phyloP scores from a whole-genome alignment of 2,888 invertebrate species.

The Oligia strigilis region DNA sequence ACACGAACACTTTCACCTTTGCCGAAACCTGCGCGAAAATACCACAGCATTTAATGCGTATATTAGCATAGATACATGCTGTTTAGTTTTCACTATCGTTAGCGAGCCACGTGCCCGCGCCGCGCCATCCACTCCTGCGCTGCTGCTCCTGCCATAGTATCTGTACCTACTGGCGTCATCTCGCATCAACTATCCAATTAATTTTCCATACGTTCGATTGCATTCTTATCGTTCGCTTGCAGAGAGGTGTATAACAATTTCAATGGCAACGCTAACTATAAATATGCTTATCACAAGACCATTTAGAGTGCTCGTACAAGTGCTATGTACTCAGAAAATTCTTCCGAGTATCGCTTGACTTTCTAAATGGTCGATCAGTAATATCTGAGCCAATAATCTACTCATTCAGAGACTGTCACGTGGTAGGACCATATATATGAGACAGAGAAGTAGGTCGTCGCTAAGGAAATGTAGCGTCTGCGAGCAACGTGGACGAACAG shows the following conservation, averaged over 20 bases:
- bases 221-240: constrained; percentile 57
- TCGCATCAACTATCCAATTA: constrained; percentile 49
- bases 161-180: constrained; percentile 23
- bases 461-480: background rate
- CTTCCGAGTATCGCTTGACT: constrained; percentile 37
- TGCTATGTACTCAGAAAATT: constrained; percentile 29
- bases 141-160: constrained; percentile 16
- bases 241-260: constrained; percentile 51
- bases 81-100: constrained; percentile 72
- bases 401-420: constrained; percentile 1
- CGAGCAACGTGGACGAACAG: background rate
- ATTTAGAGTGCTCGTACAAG: constrained; percentile 27
- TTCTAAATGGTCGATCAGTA: constrained; percentile 52
- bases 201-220: constrained; percentile 59
- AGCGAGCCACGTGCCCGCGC: constrained; percentile 1
- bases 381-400: constrained; percentile 45
- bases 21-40: constrained; percentile 84
- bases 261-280: constrained; percentile 65
- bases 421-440: constrained; percentile 5
- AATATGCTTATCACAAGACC: constrained; percentile 63
- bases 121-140: background rate
- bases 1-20: constrained; percentile 87
- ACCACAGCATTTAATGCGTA: constrained; percentile 68
- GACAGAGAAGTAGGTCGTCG: background rate
- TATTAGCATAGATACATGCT: constrained; percentile 70